These are phyloP conservation scores for Merluccius polli DNA, from an alignment of 2,797 vertebrate genomes.

Conservation along the genomic window DNA sequence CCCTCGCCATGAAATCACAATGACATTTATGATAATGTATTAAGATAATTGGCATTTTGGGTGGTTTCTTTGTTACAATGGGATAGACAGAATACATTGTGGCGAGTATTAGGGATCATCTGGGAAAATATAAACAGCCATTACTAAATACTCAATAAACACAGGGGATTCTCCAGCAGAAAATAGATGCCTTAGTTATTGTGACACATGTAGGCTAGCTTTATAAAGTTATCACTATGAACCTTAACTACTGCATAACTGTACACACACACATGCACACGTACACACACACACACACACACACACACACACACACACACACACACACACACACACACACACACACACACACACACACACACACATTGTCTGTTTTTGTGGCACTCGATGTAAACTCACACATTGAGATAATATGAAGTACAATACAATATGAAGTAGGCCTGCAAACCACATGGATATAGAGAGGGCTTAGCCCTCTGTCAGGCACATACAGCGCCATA, in stretches of 20 bases:
- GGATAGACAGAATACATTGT: not conserved
- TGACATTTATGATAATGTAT: not conserved
- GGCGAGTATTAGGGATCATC: not conserved
- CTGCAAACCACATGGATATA: not conserved
- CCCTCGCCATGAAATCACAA: not conserved
- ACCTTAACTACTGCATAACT: not conserved
- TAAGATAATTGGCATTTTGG: not conserved
- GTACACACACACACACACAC: not conserved
- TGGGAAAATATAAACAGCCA: not conserved
- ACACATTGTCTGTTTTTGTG: not conserved
- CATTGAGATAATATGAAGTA: not conserved
- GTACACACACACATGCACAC: not conserved
- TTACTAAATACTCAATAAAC: not conserved
- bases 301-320: not conserved
- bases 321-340: no score
- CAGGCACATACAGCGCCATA: not conserved
- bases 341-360: not conserved
- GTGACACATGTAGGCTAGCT: no score
- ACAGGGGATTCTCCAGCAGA: not conserved
- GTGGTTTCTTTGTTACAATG: not conserved
- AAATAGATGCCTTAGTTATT: not conserved
- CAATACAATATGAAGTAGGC: not conserved
- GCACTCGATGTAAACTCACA: not conserved
- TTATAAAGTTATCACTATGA: not conserved
- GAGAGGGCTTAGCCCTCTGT: not conserved